phyloP scores from a whole-genome alignment of 2,888 invertebrate species.

The Caenorhabditis becei region DNA sequence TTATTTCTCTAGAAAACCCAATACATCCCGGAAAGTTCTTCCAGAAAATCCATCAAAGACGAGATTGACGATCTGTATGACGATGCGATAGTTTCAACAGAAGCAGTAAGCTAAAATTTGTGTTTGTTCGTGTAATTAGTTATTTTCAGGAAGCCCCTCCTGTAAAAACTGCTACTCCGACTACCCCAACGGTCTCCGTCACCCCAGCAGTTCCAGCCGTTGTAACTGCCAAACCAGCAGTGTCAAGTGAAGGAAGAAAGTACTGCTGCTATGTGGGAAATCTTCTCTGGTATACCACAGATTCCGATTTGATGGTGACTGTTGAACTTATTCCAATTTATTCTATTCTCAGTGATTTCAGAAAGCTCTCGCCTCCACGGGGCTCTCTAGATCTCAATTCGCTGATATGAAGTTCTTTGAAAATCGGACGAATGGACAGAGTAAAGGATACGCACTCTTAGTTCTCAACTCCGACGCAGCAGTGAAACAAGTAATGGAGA shows the following conservation, averaged over 20 bases:
- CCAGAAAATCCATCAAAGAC: constrained; percentile 51
- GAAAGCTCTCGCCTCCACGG: constrained; percentile 91
- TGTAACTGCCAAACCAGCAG: constrained; percentile 6
- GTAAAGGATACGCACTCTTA: constrained; percentile 90
- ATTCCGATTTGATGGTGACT: constrained; percentile 74
- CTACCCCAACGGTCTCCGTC: background rate
- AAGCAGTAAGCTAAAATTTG: constrained; percentile 15
- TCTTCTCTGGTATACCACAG: constrained; percentile 89
- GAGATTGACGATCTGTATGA: constrained; percentile 77
- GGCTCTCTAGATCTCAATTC: constrained; percentile 96
- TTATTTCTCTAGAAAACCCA: background rate
- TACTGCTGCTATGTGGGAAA: constrained; percentile 96
- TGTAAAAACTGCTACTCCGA: background rate
- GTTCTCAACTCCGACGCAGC: constrained; percentile 91
- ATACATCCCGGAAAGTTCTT: background rate
- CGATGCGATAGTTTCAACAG: constrained; percentile 75
- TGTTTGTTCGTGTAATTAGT: background rate
- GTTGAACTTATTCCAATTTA: background rate
- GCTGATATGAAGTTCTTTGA: constrained; percentile 99
- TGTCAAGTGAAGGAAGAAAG: constrained; percentile 50
- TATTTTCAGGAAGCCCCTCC: constrained; percentile 20
- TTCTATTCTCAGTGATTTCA: constrained; percentile 72
- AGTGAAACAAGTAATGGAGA: constrained; percentile 88
- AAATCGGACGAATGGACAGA: constrained; percentile 90
- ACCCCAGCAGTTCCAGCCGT: constrained; percentile 6